Percentiles rank a stretch among this genome's conserved stretches.
These are phyloP conservation scores for Pavo muticus DNA, from an alignment of 2,113 vertebrate species.

Conservation along the genomic window DNA sequence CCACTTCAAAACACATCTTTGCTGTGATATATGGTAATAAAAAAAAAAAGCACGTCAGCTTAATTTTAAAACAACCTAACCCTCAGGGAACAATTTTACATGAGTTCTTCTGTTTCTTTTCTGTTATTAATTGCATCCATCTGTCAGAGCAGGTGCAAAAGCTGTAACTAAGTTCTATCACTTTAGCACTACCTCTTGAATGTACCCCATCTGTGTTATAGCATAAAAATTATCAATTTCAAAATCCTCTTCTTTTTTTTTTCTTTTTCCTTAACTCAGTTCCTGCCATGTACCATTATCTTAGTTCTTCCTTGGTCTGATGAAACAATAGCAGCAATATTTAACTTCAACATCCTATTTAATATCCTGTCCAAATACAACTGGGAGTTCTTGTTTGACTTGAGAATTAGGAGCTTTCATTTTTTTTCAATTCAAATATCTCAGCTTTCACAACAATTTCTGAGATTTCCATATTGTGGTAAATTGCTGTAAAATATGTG, in stretches of 20 bases:
- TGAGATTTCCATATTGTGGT: background rate
- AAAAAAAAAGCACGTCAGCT: conserved; percentile 42
- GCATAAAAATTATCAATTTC: background rate
- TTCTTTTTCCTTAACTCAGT: rapidly evolving
- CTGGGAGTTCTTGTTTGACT: background rate
- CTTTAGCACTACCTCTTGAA: conserved; percentile 32
- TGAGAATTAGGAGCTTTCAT: background rate
- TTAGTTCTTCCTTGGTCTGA: background rate
- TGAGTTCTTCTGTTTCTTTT: conserved; percentile 51
- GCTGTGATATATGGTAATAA: conserved; percentile 22
- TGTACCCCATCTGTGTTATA: conserved; percentile 30
- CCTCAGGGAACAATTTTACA: conserved; percentile 47
- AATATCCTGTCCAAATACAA: background rate
- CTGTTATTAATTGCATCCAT: conserved; percentile 62
- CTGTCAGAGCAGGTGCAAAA: conserved; percentile 66
- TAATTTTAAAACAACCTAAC: conserved; percentile 63
- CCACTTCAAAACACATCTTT: conserved; percentile 30
- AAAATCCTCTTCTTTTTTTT: background rate
- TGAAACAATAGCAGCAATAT: background rate
- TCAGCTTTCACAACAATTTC: background rate
- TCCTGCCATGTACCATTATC: background rate
- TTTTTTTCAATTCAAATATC: background rate
- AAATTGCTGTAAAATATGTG: background rate
- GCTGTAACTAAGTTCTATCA: conserved; percentile 42
- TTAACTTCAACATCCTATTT: background rate